phyloP scores from a whole-genome alignment of 2,888 invertebrate genomes.

The Pseudanteris insignis region DNA sequence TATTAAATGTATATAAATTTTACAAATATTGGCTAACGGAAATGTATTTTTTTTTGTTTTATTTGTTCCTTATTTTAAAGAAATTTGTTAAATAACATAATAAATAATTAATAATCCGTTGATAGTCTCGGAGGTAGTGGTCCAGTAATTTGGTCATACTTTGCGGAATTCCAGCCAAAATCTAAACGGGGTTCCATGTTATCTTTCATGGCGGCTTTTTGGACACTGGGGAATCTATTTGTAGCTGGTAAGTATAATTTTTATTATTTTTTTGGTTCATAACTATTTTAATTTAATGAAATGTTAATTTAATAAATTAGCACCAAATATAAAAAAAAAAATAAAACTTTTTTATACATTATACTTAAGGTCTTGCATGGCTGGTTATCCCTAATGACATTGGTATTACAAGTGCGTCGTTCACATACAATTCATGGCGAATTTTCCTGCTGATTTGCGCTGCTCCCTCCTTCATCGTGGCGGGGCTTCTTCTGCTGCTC shows the following conservation, averaged over 20 bases:
- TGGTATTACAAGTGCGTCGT: constrained; percentile 74
- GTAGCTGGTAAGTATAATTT: constrained; percentile 84
- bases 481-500: constrained; percentile 80
- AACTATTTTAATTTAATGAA: constrained; percentile 1
- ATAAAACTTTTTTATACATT: too few relatives aligned
- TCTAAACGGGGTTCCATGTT: constrained; percentile 90
- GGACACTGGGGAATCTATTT: constrained; percentile 92
- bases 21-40: too few relatives aligned
- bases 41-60: too few relatives aligned
- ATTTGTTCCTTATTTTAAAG: too few relatives aligned
- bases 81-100: neutral
- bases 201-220: constrained; percentile 93
- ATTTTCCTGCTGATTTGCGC: constrained; percentile 90
- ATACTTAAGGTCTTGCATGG: constrained; percentile 73
- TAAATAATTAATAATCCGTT: too few relatives aligned
- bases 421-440: constrained; percentile 91
- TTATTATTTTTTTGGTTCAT: too few relatives aligned
- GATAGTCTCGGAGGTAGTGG: constrained; percentile 84
- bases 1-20: too few relatives aligned
- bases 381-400: constrained; percentile 71
- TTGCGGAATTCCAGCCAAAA: constrained; percentile 93
- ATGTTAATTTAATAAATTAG: too few relatives aligned
- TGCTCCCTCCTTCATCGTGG: constrained; percentile 87
- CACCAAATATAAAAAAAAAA: too few relatives aligned
- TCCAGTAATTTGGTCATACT: constrained; percentile 95